Evolutionary conservation across 1,140 invertebrate species (phyloP).

Genomic region (Lethocerus indicus): DNA sequence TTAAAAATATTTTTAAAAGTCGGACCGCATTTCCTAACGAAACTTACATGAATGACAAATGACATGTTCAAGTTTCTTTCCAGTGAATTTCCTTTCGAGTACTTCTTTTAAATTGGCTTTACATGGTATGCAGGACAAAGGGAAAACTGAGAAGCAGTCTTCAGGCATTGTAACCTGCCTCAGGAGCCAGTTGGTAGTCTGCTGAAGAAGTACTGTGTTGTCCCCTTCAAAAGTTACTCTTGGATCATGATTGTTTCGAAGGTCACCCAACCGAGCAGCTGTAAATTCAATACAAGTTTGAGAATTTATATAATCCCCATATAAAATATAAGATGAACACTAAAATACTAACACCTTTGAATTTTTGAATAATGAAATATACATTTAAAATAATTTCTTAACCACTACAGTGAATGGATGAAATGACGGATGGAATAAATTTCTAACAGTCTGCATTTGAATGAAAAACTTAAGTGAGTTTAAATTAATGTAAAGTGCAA

Average conservation of each 20-base stretch:
- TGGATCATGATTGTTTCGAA: conserved; percentile 77
- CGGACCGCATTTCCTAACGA: too few species aligned
- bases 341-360: too few species aligned
- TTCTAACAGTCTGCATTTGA: too few species aligned
- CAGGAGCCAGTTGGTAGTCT: conserved; percentile 77
- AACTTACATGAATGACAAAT: conserved; percentile 10
- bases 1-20: too few species aligned
- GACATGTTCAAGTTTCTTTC: conserved; percentile 20
- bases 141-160: conserved; percentile 29
- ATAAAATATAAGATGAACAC: too few species aligned
- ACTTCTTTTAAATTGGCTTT: conserved; percentile 31
- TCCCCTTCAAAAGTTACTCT: conserved; percentile 91
- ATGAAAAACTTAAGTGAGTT: too few species aligned
- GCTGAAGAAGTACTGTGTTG: conserved; percentile 85
- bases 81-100: conserved; percentile 28
- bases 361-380: too few species aligned
- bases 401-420: too few species aligned
- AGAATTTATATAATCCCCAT: too few species aligned
- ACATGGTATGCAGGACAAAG: conserved; percentile 41
- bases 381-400: too few species aligned
- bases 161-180: conserved; percentile 29
- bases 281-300: conserved; percentile 17
- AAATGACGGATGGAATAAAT: too few species aligned
- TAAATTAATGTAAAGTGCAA: too few species aligned
- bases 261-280: conserved; percentile 59